Conservation (phyloP, 2,797 vertebrate species). For the Myoxocephalus aenaeus region DNA sequence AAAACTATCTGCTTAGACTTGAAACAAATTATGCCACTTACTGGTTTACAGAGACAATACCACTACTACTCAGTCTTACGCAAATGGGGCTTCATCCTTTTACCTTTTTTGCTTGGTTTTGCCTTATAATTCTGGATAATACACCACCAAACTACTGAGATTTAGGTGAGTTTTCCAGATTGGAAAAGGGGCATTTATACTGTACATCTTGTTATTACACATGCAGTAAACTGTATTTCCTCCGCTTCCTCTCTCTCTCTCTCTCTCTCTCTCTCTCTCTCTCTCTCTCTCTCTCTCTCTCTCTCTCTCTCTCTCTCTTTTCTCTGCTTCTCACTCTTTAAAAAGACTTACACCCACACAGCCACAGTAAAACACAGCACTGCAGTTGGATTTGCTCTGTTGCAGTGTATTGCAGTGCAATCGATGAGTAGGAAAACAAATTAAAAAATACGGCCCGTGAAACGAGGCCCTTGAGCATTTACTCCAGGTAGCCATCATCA, state of each 20-base stretch:
- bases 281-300: background rate
- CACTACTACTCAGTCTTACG: background rate
- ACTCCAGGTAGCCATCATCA: conserved; percentile 49
- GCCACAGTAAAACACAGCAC: conserved; percentile 67
- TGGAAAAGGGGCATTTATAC: conserved; percentile 25
- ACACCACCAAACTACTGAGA: conserved; percentile 27
- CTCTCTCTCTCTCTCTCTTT: conserved; percentile 33
- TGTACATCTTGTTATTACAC: conserved; percentile 64
- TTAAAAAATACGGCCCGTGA: conserved; percentile 63
- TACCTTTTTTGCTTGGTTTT: conserved; percentile 15
- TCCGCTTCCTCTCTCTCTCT: conserved; percentile 21
- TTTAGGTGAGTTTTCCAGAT: conserved; percentile 33
- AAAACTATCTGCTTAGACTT: conserved; percentile 71
- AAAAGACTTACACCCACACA: conserved; percentile 76
- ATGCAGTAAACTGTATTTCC: conserved; percentile 63
- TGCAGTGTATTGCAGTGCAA: conserved; percentile 71
- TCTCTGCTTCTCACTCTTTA: conserved; percentile 69
- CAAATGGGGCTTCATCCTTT: conserved; percentile 44
- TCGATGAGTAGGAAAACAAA: conserved; percentile 65
- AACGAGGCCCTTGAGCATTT: conserved; percentile 62
- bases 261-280: background rate
- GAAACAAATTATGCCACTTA: conserved; percentile 54
- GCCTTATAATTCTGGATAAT: conserved; percentile 18
- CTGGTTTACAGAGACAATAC: conserved; percentile 41
- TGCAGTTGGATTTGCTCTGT: conserved; percentile 71